phyloP scores from a whole-genome alignment of 2,888 invertebrate genomes.

The Drosophila cognata region DNA sequence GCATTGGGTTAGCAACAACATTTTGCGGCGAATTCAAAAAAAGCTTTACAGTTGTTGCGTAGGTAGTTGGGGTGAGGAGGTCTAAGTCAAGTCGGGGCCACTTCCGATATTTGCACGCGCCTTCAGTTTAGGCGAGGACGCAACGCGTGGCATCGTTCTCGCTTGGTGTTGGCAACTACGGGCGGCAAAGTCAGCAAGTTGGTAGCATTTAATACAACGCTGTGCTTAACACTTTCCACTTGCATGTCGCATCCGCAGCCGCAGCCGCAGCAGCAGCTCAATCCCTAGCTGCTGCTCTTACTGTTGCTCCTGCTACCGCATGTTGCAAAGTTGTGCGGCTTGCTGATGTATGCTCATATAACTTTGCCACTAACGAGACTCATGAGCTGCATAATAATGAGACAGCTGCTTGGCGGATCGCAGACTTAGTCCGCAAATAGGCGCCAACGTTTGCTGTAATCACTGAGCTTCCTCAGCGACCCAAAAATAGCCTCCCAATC shows the following conservation, averaged over 20 bases:
- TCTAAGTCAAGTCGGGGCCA: conserved; percentile 51
- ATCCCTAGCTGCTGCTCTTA: not conserved
- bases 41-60: conserved; percentile 32
- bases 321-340: conserved; percentile 75
- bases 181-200: conserved; percentile 53
- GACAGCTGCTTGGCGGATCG: conserved; percentile 36
- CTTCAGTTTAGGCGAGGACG: conserved; percentile 24
- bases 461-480: conserved; percentile 49
- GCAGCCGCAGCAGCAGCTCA: not conserved
- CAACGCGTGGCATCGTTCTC: conserved; percentile 6
- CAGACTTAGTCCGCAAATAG: conserved; percentile 53
- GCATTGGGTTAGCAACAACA: conserved; percentile 39
- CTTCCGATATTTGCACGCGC: conserved; percentile 48
- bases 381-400: conserved; percentile 79
- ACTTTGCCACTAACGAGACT: conserved; percentile 80
- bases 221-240: conserved; percentile 77
- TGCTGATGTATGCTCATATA: conserved; percentile 78
- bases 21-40: conserved; percentile 66
- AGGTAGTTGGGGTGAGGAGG: not conserved
- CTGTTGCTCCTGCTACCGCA: conserved; percentile 28
- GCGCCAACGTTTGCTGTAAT: conserved; percentile 59
- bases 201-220: conserved; percentile 64
- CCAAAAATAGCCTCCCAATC: not conserved
- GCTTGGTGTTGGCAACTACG: conserved; percentile 1
- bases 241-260: conserved; percentile 51